A percentile compares a stretch with the other conserved stretches of the same genome.
Evolutionary conservation across 2,888 invertebrate genomes (phyloP).

Genomic region (Megaustenia siamemsis): DNA sequence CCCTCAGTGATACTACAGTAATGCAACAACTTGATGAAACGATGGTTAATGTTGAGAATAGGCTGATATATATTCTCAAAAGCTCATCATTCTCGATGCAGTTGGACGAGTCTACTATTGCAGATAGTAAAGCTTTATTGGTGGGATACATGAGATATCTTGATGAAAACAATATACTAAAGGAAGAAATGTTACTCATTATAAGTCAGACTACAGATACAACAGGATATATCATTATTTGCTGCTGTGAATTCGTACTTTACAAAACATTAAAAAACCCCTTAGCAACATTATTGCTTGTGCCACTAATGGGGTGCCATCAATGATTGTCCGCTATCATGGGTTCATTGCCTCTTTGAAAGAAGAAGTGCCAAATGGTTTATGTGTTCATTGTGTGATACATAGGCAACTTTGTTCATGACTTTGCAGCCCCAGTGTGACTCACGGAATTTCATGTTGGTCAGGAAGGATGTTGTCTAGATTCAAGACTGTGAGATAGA

Average conservation of each 20-base stretch:
- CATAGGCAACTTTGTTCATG: no score
- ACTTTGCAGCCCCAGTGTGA: no score
- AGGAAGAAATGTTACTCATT: not conserved
- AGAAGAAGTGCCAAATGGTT: not conserved
- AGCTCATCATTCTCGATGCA: not conserved
- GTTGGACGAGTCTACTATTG: not conserved
- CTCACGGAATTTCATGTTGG: no score
- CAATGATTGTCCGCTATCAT: not conserved
- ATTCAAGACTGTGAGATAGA: no score
- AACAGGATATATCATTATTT: not conserved
- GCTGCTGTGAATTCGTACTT: not conserved
- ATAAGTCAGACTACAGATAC: not conserved
- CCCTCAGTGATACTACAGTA: not conserved
- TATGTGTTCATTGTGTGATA: not conserved
- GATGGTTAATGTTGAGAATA: not conserved
- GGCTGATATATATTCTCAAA: not conserved
- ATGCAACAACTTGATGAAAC: not conserved
- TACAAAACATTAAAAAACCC: not conserved
- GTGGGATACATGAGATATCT: no score
- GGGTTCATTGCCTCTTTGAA: not conserved
- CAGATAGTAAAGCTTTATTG: not conserved
- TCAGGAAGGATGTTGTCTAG: no score
- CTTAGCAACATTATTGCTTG: not conserved
- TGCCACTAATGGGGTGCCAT: not conserved
- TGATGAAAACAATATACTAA: no score